phyloP scores from a whole-genome alignment of 2,113 vertebrate species.

The Spheniscus mendiculus region DNA sequence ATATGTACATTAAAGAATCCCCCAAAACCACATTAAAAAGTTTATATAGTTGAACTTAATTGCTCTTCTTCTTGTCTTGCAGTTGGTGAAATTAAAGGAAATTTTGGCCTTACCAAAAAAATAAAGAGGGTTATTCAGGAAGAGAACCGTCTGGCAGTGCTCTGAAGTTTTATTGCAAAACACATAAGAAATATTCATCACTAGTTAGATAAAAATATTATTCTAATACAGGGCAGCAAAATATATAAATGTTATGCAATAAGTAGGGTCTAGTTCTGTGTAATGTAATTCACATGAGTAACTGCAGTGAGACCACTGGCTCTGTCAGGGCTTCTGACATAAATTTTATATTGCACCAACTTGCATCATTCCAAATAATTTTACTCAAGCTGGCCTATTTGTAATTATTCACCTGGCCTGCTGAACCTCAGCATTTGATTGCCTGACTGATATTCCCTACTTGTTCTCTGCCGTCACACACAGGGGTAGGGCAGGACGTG shows the following conservation, averaged over 20 bases:
- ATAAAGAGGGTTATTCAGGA: neutral
- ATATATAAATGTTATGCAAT: neutral
- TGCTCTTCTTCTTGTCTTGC: slow-evolving; percentile 23
- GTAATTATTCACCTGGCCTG: slow-evolving; percentile 19
- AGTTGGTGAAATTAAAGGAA: slow-evolving; percentile 46
- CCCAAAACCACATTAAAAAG: slow-evolving; percentile 51
- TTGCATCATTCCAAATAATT: slow-evolving; percentile 22
- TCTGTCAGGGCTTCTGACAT: neutral
- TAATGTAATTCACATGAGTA: slow-evolving; percentile 1
- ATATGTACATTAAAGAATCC: slow-evolving; percentile 20
- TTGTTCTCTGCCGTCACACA: neutral
- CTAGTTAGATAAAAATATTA: neutral
- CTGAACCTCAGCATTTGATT: neutral
- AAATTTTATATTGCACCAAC: neutral
- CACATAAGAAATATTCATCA: neutral
- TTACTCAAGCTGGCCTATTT: neutral
- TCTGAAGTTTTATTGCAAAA: slow-evolving; percentile 29
- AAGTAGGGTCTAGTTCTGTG: neutral
- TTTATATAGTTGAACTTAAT: neutral
- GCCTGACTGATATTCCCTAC: neutral
- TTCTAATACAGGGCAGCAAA: neutral
- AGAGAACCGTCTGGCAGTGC: neutral
- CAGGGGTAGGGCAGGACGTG: neutral
- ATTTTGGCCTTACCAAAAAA: neutral
- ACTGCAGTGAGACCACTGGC: slow-evolving; percentile 38